Percentiles rank a stretch among this genome's conserved stretches.
Evolutionary conservation across 2,797 vertebrate genomes (phyloP).

Genomic region (Taeniopygia guttata): DNA sequence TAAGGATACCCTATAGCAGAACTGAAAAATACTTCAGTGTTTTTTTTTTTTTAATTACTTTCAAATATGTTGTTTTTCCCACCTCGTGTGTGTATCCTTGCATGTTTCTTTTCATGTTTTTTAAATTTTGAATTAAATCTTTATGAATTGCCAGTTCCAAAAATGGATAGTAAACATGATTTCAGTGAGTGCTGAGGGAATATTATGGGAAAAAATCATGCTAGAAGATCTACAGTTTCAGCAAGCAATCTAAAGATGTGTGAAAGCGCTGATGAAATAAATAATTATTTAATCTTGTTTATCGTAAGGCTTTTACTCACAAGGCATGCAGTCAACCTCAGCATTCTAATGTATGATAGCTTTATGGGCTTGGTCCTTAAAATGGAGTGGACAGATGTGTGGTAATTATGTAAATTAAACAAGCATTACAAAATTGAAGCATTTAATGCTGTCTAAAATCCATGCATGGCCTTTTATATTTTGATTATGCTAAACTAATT

Average conservation of each 20-base stretch:
- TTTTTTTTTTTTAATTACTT: neutral
- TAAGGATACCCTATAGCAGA: conserved; percentile 25
- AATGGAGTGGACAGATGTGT: neutral
- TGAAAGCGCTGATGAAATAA: neutral
- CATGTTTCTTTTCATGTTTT: neutral
- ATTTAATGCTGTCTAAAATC: neutral
- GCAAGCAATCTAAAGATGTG: neutral
- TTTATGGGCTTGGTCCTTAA: neutral
- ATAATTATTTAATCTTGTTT: neutral
- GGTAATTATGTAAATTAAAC: conserved; percentile 14
- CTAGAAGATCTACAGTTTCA: neutral
- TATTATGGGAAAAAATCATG: neutral
- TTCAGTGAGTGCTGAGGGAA: neutral
- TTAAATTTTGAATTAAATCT: neutral
- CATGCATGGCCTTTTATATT: neutral
- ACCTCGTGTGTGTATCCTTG: neutral
- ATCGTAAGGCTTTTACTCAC: neutral
- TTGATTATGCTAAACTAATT: neutral
- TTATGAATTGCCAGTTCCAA: neutral
- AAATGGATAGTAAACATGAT: neutral
- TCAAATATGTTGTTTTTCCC: neutral
- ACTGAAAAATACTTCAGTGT: neutral
- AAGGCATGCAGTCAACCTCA: neutral
- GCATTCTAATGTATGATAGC: neutral
- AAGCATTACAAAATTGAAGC: neutral